Conservation (phyloP, 2,888 invertebrate species). For the Nezara viridula region DNA sequence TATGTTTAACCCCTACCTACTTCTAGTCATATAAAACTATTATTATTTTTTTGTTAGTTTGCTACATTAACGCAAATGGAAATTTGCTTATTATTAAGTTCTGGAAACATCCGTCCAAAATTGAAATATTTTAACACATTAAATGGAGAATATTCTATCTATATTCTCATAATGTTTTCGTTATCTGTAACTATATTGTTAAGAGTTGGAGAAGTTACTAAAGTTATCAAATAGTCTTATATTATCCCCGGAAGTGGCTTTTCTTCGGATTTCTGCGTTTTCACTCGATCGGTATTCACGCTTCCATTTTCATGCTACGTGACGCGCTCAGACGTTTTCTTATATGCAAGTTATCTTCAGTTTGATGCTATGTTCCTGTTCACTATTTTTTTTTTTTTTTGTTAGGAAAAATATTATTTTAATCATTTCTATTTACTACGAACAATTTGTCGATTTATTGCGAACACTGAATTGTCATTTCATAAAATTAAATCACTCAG, state of each 20-base stretch:
- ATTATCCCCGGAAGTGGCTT: not conserved
- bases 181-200: not conserved
- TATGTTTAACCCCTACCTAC: too few species aligned
- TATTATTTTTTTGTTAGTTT: too few species aligned
- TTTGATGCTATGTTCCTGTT: not conserved
- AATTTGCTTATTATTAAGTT: too few species aligned
- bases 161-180: too few species aligned
- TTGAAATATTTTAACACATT: too few species aligned
- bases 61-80: too few species aligned
- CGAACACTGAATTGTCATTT: too few species aligned
- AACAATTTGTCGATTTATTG: not conserved
- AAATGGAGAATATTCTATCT: too few species aligned
- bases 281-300: conserved; percentile 28
- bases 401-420: not conserved
- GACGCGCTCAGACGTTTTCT: not conserved
- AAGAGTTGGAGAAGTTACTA: too few species aligned
- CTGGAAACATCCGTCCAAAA: too few species aligned
- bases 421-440: not conserved
- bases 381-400: not conserved
- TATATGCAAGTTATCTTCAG: not conserved
- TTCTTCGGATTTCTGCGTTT: conserved; percentile 16
- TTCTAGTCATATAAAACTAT: too few species aligned
- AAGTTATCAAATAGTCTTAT: not conserved
- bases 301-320: conserved; percentile 32
- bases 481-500: too few species aligned